Evolutionary conservation across 2,888 invertebrate genomes (phyloP).

Genomic region (Drosophila nr. perissopoda): DNA sequence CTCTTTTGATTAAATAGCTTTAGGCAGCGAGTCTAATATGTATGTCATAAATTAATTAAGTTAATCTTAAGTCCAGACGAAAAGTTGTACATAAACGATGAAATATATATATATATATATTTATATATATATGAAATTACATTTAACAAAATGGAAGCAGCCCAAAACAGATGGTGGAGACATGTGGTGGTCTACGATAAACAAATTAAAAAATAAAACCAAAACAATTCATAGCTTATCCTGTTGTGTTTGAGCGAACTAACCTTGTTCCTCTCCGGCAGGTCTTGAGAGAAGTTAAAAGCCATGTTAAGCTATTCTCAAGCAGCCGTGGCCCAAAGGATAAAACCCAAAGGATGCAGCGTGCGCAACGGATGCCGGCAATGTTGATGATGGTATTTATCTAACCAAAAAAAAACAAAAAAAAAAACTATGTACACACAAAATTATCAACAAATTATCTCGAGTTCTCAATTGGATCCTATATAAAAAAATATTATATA

Average conservation of each 20-base stretch:
- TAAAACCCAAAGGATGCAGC: conserved; percentile 60
- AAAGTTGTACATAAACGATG: conserved; percentile 37
- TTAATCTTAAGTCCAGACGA: conserved; percentile 50
- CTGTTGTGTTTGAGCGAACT: conserved; percentile 86
- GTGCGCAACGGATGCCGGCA: conserved; percentile 58
- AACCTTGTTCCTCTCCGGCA: conserved; percentile 86
- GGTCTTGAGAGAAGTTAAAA: conserved; percentile 84
- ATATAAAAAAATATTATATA: conserved; percentile 66
- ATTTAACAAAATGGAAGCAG: conserved; percentile 36
- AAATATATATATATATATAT: background rate
- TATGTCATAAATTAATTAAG: conserved; percentile 43
- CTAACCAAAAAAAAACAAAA: conserved; percentile 77
- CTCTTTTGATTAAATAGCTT: conserved; percentile 14
- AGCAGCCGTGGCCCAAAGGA: conserved; percentile 67
- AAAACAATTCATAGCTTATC: conserved; percentile 79
- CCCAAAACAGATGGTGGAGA: conserved; percentile 33
- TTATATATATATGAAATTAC: conserved; percentile 1
- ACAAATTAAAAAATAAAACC: conserved; percentile 48
- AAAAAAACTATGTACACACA: conserved; percentile 79
- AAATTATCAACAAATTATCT: conserved; percentile 81
- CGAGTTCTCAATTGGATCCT: conserved; percentile 77
- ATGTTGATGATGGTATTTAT: conserved; percentile 83
- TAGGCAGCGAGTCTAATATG: conserved; percentile 19
- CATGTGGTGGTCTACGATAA: conserved; percentile 44
- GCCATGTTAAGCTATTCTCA: conserved; percentile 78